Conservation (phyloP, 2,888 invertebrate species). For the Amaurobius ferox region DNA sequence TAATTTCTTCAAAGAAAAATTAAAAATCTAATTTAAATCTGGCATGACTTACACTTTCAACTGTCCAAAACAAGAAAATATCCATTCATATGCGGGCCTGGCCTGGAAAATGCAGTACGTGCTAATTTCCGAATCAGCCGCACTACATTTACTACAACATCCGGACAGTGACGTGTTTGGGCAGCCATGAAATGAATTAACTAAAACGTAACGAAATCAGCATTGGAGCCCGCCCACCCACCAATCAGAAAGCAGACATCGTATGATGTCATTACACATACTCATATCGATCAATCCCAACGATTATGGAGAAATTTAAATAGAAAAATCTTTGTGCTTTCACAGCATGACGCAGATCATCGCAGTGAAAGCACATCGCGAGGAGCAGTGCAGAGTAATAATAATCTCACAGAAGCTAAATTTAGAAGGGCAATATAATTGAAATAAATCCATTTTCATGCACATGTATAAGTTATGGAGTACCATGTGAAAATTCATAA, state of each 20-base stretch:
- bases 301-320: constrained; percentile 20
- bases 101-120: background rate
- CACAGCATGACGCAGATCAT: too few species aligned
- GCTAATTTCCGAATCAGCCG: background rate
- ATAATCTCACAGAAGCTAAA: too few species aligned
- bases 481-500: too few species aligned
- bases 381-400: too few species aligned
- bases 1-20: too few species aligned
- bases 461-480: too few species aligned
- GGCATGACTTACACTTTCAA: background rate
- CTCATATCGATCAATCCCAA: constrained; percentile 42
- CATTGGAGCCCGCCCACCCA: constrained; percentile 30
- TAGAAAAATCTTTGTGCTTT: background rate
- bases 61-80: background rate
- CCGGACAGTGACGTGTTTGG: constrained; percentile 19
- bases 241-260: constrained; percentile 23
- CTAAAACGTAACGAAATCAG: constrained; percentile 33
- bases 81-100: too few species aligned
- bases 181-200: constrained; percentile 40
- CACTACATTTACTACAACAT: background rate
- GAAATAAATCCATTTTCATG: too few species aligned
- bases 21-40: too few species aligned
- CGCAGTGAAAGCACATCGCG: too few species aligned
- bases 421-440: too few species aligned
- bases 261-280: constrained; percentile 37